phyloP scores from a whole-genome alignment of 2,113 vertebrate genomes.

The Ceuthmochares aereus region DNA sequence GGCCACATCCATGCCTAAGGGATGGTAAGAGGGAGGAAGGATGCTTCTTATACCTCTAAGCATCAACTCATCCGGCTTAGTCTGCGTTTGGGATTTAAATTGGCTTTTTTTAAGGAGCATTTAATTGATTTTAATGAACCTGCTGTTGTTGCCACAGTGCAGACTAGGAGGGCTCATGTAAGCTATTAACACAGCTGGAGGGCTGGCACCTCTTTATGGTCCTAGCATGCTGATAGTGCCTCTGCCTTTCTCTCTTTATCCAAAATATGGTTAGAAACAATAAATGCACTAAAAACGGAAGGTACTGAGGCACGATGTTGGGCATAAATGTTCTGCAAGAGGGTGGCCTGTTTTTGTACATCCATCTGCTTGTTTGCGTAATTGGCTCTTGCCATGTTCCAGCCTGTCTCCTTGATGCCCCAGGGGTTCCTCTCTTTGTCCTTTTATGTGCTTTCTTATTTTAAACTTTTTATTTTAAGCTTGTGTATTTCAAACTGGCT shows the following conservation, averaged over 20 bases:
- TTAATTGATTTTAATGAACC: neutral
- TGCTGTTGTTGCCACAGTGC: neutral
- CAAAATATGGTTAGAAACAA: neutral
- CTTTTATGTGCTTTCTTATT: neutral
- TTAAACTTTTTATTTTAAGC: neutral
- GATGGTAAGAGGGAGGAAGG: neutral
- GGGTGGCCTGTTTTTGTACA: neutral
- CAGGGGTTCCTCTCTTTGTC: neutral
- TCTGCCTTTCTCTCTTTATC: neutral
- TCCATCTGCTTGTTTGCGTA: neutral
- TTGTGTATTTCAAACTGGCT: neutral
- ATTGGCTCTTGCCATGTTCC: neutral
- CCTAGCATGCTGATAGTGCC: neutral
- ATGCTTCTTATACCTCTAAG: neutral
- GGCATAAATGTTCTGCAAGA: neutral
- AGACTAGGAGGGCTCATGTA: neutral
- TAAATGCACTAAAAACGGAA: neutral
- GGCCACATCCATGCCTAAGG: neutral
- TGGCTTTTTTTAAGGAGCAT: neutral
- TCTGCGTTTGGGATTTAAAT: neutral
- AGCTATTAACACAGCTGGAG: neutral
- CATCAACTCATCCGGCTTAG: neutral
- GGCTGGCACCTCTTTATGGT: neutral
- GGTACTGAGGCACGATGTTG: fast-evolving
- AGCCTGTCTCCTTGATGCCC: neutral